A percentile compares a stretch with the other conserved stretches of the same genome.
These are phyloP conservation scores for Sapajus apella DNA, from an alignment of 2,113 vertebrate species.

Conservation along the genomic window DNA sequence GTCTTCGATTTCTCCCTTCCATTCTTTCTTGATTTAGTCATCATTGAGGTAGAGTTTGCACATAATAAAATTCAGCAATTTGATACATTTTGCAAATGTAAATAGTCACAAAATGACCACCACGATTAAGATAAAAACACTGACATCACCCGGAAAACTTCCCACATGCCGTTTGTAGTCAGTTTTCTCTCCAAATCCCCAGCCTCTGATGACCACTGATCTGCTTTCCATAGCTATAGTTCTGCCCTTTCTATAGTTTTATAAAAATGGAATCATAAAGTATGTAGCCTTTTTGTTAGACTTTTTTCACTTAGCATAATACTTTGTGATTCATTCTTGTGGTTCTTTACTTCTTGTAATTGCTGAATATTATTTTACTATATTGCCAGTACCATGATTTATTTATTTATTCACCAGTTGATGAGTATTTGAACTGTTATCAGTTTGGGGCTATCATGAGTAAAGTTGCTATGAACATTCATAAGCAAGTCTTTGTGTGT, in stretches of 20 bases:
- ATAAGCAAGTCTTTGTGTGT: background rate
- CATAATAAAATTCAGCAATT: background rate
- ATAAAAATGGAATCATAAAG: constrained; percentile 9
- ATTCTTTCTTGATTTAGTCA: background rate
- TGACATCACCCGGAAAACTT: background rate
- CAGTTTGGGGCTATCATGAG: background rate
- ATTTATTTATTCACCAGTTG: background rate
- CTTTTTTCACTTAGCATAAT: background rate
- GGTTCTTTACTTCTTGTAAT: background rate
- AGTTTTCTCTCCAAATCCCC: background rate
- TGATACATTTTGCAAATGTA: constrained; percentile 7
- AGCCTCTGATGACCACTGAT: background rate
- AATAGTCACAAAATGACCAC: background rate
- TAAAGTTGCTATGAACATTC: constrained; percentile 3
- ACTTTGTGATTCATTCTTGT: background rate
- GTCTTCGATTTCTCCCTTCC: background rate
- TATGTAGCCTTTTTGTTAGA: background rate
- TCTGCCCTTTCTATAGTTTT: background rate
- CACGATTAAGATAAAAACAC: background rate
- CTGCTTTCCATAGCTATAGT: background rate
- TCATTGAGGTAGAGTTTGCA: background rate
- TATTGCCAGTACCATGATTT: background rate
- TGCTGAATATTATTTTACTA: background rate
- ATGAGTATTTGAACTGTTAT: background rate
- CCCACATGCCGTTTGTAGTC: background rate